Evolutionary conservation across 2,113 vertebrate species (phyloP).

Genomic region (Ranitomeya variabilis): DNA sequence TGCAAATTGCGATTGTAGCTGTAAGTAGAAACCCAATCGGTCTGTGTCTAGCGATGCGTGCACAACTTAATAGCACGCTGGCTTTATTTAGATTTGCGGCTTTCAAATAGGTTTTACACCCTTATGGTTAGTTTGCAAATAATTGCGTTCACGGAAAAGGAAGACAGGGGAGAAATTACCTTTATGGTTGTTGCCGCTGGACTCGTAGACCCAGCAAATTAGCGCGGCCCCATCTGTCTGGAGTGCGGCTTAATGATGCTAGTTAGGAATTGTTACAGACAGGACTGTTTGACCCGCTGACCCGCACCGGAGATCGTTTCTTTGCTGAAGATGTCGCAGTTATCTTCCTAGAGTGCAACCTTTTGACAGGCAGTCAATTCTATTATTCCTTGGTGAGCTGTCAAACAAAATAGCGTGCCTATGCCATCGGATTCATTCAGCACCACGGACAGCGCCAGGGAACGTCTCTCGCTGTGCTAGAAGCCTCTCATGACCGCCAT

Average conservation of each 20-base stretch:
- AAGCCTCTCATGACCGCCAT: background rate
- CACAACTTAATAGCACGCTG: conserved; percentile 35
- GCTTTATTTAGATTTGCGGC: conserved; percentile 40
- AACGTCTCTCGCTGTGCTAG: background rate
- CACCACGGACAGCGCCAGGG: conserved; percentile 42
- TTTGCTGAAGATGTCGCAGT: conserved; percentile 29
- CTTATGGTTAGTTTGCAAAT: conserved; percentile 43
- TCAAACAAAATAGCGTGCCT: conserved; percentile 14
- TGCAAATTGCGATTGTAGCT: conserved; percentile 32
- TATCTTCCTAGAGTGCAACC: conserved; percentile 36
- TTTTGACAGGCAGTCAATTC: conserved; percentile 46
- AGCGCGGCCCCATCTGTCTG: conserved; percentile 5
- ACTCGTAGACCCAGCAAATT: background rate
- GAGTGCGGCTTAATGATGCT: conserved; percentile 45
- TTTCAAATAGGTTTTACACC: conserved; percentile 18
- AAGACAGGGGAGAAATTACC: background rate
- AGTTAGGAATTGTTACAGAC: conserved; percentile 46
- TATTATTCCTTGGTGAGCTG: conserved; percentile 38
- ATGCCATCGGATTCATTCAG: conserved; percentile 8
- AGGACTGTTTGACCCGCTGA: conserved; percentile 40
- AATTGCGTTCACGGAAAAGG: background rate
- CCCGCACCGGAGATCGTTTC: conserved; percentile 1
- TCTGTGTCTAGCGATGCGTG: conserved; percentile 24
- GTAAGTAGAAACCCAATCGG: conserved; percentile 35
- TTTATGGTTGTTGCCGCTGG: background rate